Conservation (phyloP, 2,797 vertebrate species). For the Pogoniulus pusillus region DNA sequence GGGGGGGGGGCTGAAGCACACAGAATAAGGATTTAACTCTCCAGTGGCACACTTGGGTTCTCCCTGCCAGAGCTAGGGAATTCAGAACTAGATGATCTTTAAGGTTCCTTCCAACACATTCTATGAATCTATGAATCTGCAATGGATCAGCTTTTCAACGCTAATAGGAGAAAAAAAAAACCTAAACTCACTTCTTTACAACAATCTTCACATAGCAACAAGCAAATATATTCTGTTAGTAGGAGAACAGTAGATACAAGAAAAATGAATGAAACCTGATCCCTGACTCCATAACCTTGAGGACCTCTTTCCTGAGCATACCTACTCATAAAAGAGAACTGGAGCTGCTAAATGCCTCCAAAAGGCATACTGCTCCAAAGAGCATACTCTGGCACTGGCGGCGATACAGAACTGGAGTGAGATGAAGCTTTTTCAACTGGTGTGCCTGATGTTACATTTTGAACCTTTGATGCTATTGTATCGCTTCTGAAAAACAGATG, state of each 20-base stretch:
- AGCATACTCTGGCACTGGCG: neutral
- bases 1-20: neutral
- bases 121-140: neutral
- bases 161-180: neutral
- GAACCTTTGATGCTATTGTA: neutral
- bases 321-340: neutral
- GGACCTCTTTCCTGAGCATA: neutral
- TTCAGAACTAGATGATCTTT: too few species aligned
- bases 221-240: conserved; percentile 17
- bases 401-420: neutral
- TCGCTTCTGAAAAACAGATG: neutral
- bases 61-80: neutral
- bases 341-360: neutral
- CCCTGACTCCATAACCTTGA: neutral
- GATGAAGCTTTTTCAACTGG: neutral
- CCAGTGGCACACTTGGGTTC: neutral
- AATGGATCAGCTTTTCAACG: neutral
- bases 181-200: neutral
- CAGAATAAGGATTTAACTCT: conserved; percentile 6
- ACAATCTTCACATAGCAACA: conserved; percentile 20
- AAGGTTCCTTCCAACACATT: too few species aligned
- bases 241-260: neutral
- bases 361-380: neutral
- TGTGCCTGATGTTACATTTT: neutral
- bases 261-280: neutral